These are phyloP conservation scores for Melipona beecheii DNA, from an alignment of 2,888 invertebrate genomes.

Conservation along the genomic window DNA sequence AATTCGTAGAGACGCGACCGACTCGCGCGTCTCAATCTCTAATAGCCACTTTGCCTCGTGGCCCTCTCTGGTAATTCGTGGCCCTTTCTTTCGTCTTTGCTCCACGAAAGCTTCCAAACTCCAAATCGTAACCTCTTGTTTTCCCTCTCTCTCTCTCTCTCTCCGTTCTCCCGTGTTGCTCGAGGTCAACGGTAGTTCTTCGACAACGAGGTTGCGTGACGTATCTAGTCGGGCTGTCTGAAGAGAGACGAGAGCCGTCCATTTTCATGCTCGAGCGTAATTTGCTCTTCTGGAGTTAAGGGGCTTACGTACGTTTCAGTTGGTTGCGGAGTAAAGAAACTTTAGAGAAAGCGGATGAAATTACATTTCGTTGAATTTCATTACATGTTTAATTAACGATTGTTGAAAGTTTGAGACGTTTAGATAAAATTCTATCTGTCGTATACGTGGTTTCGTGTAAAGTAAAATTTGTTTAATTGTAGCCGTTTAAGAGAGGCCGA, in stretches of 20 bases:
- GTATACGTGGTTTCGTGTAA: too few relatives aligned
- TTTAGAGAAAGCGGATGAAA: too few relatives aligned
- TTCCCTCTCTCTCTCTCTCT: slow-evolving; percentile 13
- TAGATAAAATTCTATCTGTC: too few relatives aligned
- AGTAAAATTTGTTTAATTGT: too few relatives aligned
- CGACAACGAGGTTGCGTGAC: slow-evolving; percentile 61
- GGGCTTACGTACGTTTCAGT: too few relatives aligned
- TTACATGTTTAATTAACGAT: too few relatives aligned
- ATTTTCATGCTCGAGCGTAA: too few relatives aligned
- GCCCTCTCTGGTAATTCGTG: slow-evolving; percentile 72
- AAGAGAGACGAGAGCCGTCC: slow-evolving; percentile 12
- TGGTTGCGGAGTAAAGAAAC: too few relatives aligned
- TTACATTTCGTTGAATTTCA: too few relatives aligned
- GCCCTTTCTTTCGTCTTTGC: slow-evolving; percentile 55
- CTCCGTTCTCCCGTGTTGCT: not conserved
- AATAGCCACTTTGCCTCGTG: slow-evolving; percentile 71
- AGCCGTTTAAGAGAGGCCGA: too few relatives aligned
- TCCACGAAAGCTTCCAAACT: slow-evolving; percentile 44
- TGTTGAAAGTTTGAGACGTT: too few relatives aligned
- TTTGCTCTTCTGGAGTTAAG: too few relatives aligned
- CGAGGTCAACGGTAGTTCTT: slow-evolving; percentile 76
- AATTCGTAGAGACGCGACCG: slow-evolving; percentile 55
- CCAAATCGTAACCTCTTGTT: slow-evolving; percentile 19
- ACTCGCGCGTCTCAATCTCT: slow-evolving; percentile 62
- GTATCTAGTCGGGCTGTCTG: slow-evolving; percentile 27